These are phyloP conservation scores for Misgurnus mizolepis DNA, from an alignment of 2,113 vertebrate genomes.

Conservation along the genomic window DNA sequence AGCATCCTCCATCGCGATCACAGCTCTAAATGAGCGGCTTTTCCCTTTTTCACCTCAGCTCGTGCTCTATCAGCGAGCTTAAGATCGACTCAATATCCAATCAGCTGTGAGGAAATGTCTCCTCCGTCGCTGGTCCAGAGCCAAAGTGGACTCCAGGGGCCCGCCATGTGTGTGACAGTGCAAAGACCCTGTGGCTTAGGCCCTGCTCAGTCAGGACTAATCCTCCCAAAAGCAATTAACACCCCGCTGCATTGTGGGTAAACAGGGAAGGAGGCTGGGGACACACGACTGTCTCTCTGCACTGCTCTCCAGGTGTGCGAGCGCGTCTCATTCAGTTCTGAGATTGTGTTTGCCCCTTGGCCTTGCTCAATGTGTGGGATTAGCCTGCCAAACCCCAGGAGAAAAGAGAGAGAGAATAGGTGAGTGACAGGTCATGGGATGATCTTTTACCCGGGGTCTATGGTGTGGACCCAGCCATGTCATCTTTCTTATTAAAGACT, in stretches of 20 bases:
- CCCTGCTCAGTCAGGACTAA: constrained; percentile 52
- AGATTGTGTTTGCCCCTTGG: constrained; percentile 46
- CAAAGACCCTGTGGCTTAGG: constrained; percentile 28
- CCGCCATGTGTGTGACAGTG: constrained; percentile 12
- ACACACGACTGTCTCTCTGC: constrained; percentile 3
- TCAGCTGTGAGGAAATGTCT: constrained; percentile 16
- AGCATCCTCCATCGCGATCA: background rate
- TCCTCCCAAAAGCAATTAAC: constrained; percentile 55
- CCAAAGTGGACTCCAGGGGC: constrained; percentile 16
- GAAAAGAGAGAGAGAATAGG: constrained; percentile 33
- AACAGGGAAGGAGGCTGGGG: constrained; percentile 21
- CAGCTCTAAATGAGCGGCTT: constrained; percentile 12
- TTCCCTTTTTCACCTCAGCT: background rate
- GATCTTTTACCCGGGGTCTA: constrained; percentile 48
- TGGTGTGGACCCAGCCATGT: constrained; percentile 53
- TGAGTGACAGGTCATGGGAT: constrained; percentile 53
- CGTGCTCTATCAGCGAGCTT: constrained; percentile 35
- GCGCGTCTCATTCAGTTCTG: constrained; percentile 35
- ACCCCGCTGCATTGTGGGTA: constrained; percentile 35
- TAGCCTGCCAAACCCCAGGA: constrained; percentile 26
- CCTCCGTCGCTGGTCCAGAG: background rate
- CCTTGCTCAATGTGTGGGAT: constrained; percentile 33
- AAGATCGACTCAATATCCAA: constrained; percentile 15
- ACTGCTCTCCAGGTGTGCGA: constrained; percentile 38
- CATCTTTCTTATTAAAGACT: constrained; percentile 51